Conservation (phyloP, 2,888 invertebrate genomes). For the Vanessa cardui region DNA sequence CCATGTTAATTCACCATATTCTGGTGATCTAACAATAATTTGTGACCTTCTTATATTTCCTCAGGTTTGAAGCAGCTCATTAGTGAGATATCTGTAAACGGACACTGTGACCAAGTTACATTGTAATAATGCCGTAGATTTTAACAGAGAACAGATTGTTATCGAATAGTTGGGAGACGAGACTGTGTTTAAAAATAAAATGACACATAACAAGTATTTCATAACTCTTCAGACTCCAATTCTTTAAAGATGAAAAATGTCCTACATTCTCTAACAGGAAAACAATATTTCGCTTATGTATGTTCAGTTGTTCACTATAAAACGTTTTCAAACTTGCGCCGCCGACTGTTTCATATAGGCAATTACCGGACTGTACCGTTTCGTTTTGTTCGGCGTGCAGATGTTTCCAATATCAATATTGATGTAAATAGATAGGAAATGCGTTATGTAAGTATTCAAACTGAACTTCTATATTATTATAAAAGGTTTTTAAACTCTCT, state of each 20-base stretch:
- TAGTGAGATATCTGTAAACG: too few species aligned
- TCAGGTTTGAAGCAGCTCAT: too few species aligned
- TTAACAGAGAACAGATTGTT: too few species aligned
- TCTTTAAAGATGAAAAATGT: not conserved
- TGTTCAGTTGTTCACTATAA: not conserved
- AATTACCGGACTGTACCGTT: slow-evolving; percentile 1
- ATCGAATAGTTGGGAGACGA: too few species aligned
- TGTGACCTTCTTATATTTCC: too few species aligned
- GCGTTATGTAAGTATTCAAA: not conserved
- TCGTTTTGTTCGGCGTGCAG: slow-evolving; percentile 7
- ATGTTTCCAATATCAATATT: slow-evolving; percentile 9
- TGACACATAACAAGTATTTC: not conserved
- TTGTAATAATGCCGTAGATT: too few species aligned
- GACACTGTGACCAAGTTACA: too few species aligned
- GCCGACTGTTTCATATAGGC: slow-evolving; percentile 1
- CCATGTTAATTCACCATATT: too few species aligned
- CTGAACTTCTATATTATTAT: not conserved
- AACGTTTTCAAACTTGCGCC: not conserved
- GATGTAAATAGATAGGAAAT: slow-evolving; percentile 4
- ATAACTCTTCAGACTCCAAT: not conserved
- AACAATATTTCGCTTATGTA: not conserved
- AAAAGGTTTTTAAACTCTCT: too few species aligned
- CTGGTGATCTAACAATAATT: too few species aligned
- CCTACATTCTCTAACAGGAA: not conserved
- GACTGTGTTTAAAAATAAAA: not conserved